These are phyloP conservation scores for Hucho hucho DNA, from an alignment of 2,113 vertebrate genomes.

Conservation along the genomic window DNA sequence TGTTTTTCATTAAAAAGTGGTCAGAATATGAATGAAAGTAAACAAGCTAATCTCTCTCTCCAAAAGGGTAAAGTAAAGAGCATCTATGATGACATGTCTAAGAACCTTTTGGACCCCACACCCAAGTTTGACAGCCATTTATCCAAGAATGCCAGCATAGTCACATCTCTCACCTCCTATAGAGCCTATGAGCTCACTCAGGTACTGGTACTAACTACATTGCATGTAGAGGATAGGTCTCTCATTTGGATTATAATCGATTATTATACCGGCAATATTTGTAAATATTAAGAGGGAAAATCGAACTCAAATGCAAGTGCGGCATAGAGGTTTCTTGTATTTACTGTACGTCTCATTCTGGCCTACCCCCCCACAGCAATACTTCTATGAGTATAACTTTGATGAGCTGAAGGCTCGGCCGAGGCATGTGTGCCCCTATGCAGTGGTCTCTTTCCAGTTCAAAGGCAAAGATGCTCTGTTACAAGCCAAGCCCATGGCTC, in stretches of 20 bases:
- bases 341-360: too few species aligned
- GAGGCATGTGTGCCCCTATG: constrained; percentile 91
- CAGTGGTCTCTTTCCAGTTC: constrained; percentile 86
- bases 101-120: constrained; percentile 84
- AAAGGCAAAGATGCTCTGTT: constrained; percentile 79
- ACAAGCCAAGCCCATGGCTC: constrained; percentile 69
- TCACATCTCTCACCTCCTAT: constrained; percentile 81
- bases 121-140: constrained; percentile 94
- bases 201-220: constrained; percentile 65
- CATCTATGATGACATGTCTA: constrained; percentile 81
- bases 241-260: too few species aligned
- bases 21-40: too few species aligned
- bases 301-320: too few species aligned
- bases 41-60: too few species aligned
- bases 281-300: too few species aligned
- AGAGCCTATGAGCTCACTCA: constrained; percentile 92
- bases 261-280: too few species aligned
- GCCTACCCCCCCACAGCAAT: constrained; percentile 80
- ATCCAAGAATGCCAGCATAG: constrained; percentile 84
- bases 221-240: too few species aligned
- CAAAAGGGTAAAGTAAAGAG: constrained; percentile 91
- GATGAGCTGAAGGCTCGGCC: constrained; percentile 84
- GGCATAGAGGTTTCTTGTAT: too few species aligned
- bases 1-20: too few species aligned
- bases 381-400: constrained; percentile 93